Conservation (phyloP, 1,140 invertebrate genomes). For the Reticulitermes speratus region DNA sequence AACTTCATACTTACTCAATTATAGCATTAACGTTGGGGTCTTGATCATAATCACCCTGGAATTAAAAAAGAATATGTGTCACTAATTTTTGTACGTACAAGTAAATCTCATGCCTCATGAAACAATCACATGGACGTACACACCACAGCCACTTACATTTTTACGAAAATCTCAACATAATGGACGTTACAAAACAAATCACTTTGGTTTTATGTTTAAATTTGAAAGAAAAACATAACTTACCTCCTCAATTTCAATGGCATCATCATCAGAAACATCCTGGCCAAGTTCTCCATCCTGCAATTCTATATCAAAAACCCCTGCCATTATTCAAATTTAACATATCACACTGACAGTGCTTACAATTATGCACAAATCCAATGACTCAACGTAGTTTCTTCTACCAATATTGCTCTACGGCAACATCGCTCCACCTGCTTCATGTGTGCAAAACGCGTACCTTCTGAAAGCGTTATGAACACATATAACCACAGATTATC, state of each 20-base stretch:
- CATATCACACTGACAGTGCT: conserved; percentile 27
- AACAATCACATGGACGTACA: neutral
- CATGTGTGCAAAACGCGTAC: conserved; percentile 25
- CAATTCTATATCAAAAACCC: conserved; percentile 85
- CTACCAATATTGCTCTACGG: conserved; percentile 16
- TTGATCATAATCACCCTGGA: conserved; percentile 74
- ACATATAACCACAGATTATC: neutral
- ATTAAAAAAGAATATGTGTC: conserved; percentile 44
- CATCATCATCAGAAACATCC: conserved; percentile 75
- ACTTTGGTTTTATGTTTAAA: neutral
- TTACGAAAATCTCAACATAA: neutral
- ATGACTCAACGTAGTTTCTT: neutral
- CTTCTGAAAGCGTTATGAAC: neutral
- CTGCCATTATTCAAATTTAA: conserved; percentile 60
- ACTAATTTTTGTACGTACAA: neutral
- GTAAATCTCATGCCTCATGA: neutral
- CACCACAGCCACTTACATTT: neutral
- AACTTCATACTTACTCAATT: conserved; percentile 67
- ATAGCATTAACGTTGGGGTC: conserved; percentile 72
- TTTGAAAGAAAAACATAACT: conserved; percentile 38
- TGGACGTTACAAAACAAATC: neutral
- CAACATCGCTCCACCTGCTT: conserved; percentile 30
- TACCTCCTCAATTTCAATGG: conserved; percentile 80
- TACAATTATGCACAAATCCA: neutral
- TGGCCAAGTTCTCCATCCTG: conserved; percentile 69